Conservation (phyloP, 2,888 invertebrate genomes). For the Junonia oenone region DNA sequence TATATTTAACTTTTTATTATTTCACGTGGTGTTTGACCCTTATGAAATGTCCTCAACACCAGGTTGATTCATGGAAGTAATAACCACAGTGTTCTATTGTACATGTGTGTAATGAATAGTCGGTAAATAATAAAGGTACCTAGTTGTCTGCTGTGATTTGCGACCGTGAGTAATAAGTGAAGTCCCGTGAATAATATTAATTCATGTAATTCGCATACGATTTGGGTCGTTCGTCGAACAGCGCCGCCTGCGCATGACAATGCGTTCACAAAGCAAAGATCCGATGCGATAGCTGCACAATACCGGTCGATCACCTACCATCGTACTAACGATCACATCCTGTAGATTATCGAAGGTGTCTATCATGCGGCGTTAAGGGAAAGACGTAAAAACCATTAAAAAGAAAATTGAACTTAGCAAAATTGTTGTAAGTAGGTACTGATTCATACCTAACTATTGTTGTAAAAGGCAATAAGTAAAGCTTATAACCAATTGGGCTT, state of each 20-base stretch:
- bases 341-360: constrained; percentile 19
- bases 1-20: background rate
- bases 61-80: constrained; percentile 15
- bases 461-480: constrained; percentile 38
- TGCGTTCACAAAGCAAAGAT: constrained; percentile 67
- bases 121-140: constrained; percentile 19
- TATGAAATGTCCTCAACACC: background rate
- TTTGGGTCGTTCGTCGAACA: constrained; percentile 68
- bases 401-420: background rate
- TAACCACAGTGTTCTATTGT: constrained; percentile 8
- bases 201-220: constrained; percentile 58
- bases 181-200: constrained; percentile 46
- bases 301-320: constrained; percentile 66
- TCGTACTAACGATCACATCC: constrained; percentile 32
- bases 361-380: background rate
- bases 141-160: constrained; percentile 21
- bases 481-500: constrained; percentile 43
- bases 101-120: constrained; percentile 15
- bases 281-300: constrained; percentile 68
- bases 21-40: background rate
- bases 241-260: constrained; percentile 57
- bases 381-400: background rate
- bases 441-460: constrained; percentile 7
- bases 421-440: background rate
- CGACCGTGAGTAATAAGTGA: constrained; percentile 47